phyloP scores from a whole-genome alignment of 1,140 invertebrate species.

The Kradibia gibbosae region DNA sequence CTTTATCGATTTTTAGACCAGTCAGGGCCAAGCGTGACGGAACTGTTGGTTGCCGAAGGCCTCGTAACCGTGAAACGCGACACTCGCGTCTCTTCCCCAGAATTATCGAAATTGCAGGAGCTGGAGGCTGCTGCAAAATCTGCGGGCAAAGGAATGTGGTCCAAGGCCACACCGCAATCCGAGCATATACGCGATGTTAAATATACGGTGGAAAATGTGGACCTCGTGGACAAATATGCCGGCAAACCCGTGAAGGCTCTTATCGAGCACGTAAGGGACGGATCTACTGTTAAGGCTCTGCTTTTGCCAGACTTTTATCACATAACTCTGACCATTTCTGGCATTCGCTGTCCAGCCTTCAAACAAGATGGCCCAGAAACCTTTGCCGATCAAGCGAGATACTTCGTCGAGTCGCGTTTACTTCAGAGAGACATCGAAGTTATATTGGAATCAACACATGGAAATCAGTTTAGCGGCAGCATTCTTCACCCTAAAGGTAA shows the following conservation, averaged over 20 bases:
- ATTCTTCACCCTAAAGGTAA: slow-evolving; percentile 90
- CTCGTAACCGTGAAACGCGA: slow-evolving; percentile 87
- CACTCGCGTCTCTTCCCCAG: slow-evolving; percentile 78
- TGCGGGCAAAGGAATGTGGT: slow-evolving; percentile 91
- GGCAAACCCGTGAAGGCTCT: slow-evolving; percentile 88
- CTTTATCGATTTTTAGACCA: slow-evolving; percentile 72
- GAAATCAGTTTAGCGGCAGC: slow-evolving; percentile 95
- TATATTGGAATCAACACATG: slow-evolving; percentile 91
- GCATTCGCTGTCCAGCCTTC: slow-evolving; percentile 88
- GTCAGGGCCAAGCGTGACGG: slow-evolving; percentile 89
- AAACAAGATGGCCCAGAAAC: slow-evolving; percentile 77
- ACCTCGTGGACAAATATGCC: slow-evolving; percentile 86
- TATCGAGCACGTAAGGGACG: slow-evolving; percentile 96
- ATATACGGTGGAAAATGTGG: slow-evolving; percentile 88
- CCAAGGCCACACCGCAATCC: slow-evolving; percentile 66
- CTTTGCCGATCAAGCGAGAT: slow-evolving; percentile 88
- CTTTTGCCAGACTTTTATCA: slow-evolving; percentile 90
- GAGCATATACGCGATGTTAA: slow-evolving; percentile 89
- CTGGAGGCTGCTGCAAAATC: slow-evolving; percentile 93
- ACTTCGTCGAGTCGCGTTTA: slow-evolving; percentile 91
- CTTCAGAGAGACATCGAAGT: slow-evolving; percentile 96
- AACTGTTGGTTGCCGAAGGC: slow-evolving; percentile 90
- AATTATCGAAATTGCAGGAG: slow-evolving; percentile 82
- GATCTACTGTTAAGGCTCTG: slow-evolving; percentile 93
- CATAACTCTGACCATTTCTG: slow-evolving; percentile 94